Base-by-base conservation (phyloP, 1,140 invertebrate species). In the Drosophila yakuba region DNA sequence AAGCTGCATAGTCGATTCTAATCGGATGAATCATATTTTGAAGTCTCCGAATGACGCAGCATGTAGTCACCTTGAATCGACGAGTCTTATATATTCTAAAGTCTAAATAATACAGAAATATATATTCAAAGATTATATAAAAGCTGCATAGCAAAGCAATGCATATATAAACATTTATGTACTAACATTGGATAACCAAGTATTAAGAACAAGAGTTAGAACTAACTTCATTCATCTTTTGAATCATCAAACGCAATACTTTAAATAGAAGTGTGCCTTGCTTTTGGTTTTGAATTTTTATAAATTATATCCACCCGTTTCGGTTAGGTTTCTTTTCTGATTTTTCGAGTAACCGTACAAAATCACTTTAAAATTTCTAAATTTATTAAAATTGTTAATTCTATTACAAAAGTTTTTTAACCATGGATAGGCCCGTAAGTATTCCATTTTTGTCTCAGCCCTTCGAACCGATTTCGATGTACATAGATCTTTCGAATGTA, bases 41-140 rank as follows among this genome's bases (percentile, higher is more conserved):
- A 61, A 61, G 59, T 39, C 59, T 61, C 12, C n/a, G 15, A 61
- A 41, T 57, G 52, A 32, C 51, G 8, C 8, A 14, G 20, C 14
- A 57, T 32, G 6, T 47, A 8, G 7, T 14, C 20, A 47, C 12
- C 12, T 23, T 47, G 12, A 47, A 14, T 1, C 2, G 44, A 12
- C 17, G 3, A 44, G 17, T 3, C 10, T 20, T 20, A 23, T 14
- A 14, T 32, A 8, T 32, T 32, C 32, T 32, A 7, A 32, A 32
- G 32, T 32, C 32, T 32, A 7, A 32, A 32, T 32, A 8, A 32
- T 32, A 32, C 10, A 10, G 7, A 2, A 32, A 32, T 32, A 2
- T 8, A 32, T 32, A 32, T 2, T 32, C 2, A 2, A 10, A 32
- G 32, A 25, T 4, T 25, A 4, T 4, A 4, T 25, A 25, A 25